These are phyloP conservation scores for Phoenicopterus ruber DNA, from an alignment of 2,113 vertebrate species.

Conservation along the genomic window DNA sequence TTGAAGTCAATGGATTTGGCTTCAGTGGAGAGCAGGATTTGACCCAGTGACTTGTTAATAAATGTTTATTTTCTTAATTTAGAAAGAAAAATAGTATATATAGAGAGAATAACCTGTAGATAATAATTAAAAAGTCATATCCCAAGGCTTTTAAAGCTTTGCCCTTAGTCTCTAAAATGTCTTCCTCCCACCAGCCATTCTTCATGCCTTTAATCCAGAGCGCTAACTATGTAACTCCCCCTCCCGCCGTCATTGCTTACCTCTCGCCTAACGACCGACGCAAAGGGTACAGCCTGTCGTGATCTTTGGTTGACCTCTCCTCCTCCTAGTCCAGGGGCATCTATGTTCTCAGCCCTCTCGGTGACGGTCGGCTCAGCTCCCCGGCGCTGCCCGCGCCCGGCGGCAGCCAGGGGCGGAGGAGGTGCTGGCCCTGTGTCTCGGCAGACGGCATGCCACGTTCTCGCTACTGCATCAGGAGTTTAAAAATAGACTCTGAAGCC, in stretches of 20 bases:
- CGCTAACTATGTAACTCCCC: background rate
- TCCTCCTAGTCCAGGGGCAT: background rate
- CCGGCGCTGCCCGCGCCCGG: background rate
- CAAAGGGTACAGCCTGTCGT: background rate
- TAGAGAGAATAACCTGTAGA: conserved; percentile 55
- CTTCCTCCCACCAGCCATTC: conserved; percentile 20
- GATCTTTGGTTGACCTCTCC: background rate
- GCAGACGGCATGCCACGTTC: background rate
- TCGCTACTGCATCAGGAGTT: conserved; percentile 6
- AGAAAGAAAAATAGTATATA: conserved; percentile 55
- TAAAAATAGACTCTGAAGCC: conserved; percentile 43
- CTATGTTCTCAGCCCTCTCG: background rate
- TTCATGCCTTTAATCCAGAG: conserved; percentile 36
- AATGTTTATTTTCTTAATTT: conserved; percentile 72
- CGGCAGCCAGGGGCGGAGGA: background rate
- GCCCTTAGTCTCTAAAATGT: background rate
- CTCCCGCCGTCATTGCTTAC: background rate
- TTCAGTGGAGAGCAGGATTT: conserved; percentile 26
- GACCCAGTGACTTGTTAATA: conserved; percentile 60
- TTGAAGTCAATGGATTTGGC: conserved; percentile 4
- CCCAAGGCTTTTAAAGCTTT: conserved; percentile 13
- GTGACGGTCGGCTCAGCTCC: background rate
- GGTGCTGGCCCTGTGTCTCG: background rate
- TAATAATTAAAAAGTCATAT: conserved; percentile 34
- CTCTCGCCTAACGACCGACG: background rate